Percentiles rank a stretch among this genome's conserved stretches.
These are phyloP conservation scores for Drosophila hydei DNA, from an alignment of 1,140 invertebrate genomes.

Conservation along the genomic window DNA sequence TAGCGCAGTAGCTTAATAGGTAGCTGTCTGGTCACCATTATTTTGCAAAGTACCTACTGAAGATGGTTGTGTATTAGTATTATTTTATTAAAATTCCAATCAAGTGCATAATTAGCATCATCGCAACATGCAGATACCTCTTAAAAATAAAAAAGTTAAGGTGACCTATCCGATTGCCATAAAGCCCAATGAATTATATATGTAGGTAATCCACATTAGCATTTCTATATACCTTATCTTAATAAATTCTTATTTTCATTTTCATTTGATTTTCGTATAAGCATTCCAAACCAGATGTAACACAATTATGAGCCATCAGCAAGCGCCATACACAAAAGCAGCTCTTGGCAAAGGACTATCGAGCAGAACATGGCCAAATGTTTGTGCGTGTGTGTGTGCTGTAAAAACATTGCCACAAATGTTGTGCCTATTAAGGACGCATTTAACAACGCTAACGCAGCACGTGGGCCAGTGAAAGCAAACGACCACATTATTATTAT, in stretches of 20 bases:
- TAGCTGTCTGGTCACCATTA: too few species aligned
- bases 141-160: constrained; percentile 3
- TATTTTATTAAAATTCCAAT: not conserved
- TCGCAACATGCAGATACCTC: not conserved
- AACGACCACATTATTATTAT: constrained; percentile 74
- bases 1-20: too few species aligned
- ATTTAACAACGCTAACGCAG: constrained; percentile 58
- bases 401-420: constrained; percentile 62
- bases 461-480: constrained; percentile 70
- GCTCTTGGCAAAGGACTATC: not conserved
- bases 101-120: too few species aligned
- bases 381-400: constrained; percentile 18
- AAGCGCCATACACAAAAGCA: constrained; percentile 1
- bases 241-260: constrained; percentile 1
- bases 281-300: not conserved
- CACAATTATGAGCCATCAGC: constrained; percentile 20
- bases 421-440: constrained; percentile 66
- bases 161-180: constrained; percentile 26
- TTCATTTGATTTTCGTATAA: constrained; percentile 6
- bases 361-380: constrained; percentile 1
- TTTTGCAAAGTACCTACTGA: too few species aligned
- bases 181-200: constrained; percentile 12
- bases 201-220: not conserved
- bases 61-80: too few species aligned
- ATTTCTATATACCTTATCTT: not conserved